Evolutionary conservation across 2,888 invertebrate genomes (phyloP), one percentile per base, ranked within the genome.

Genomic region (Lasius fuliginosus): DNA sequence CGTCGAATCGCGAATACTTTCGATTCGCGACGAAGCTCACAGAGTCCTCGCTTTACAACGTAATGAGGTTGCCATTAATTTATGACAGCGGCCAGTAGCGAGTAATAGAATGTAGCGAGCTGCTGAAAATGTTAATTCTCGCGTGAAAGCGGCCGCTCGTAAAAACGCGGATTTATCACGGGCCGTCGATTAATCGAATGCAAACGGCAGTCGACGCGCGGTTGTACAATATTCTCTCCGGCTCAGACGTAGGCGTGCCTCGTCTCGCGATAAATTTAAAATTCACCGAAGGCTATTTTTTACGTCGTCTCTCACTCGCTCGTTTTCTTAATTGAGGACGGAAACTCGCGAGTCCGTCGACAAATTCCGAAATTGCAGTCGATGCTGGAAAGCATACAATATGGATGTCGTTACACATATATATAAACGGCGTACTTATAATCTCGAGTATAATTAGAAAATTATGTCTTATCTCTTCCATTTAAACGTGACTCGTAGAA

Each of bases 81-180:
- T 56, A 53, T 71, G 62, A 33, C 83, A 77, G 65, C 58, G 42
- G 68, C 74, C 76, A 23, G 69, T 60, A 86, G 81, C 77, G 67
- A 36, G 62, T 88, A 88, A 88, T 86, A 86, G 83, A 86, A 88
- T 88, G 81, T 82, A 82, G 69, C 73, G 58, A 67, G 68, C 77
- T 62, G 69, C 67, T 71, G 77, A 85, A 88, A 88, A 88, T 86
- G 88, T 81, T 85, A 86, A 86, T 88, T 75, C 65, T 42, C 75
- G 36, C 36, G 12, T 40, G 60, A 27, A 33, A n/a, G 46, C 30
- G 18, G 6, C 11, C 81, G 69, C 73, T 73, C 79, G 46, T 81
- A 81, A 81, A 73, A 73, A 73, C 36, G 60, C 15, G 46, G 49
- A 81, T 81, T 81, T 81, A 81, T 73, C 60, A 62, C 27, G 33